Conservation (phyloP, 2,113 vertebrate species). For the Syngnathus floridae region DNA sequence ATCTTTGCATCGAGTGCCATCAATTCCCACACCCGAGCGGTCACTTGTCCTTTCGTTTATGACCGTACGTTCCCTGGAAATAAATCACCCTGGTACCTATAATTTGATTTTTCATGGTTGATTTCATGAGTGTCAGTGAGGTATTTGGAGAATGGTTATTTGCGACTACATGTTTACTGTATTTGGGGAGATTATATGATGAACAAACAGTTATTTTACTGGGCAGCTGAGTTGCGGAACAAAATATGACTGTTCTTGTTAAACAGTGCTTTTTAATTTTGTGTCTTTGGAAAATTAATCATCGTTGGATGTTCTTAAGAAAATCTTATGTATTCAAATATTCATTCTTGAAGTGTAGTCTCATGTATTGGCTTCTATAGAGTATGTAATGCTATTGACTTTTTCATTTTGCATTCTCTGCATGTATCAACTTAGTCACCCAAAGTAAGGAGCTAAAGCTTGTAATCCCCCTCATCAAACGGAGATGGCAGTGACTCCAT, state of each 20-base stretch:
- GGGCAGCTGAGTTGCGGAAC: too few species aligned
- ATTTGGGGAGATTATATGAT: background rate
- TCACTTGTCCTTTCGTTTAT: background rate
- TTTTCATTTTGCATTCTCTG: slow-evolving; percentile 39
- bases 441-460: slow-evolving; percentile 37
- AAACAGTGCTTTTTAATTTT: background rate
- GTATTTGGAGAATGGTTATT: background rate
- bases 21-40: background rate
- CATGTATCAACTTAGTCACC: slow-evolving; percentile 37
- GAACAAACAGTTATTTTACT: background rate
- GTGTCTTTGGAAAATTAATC: background rate
- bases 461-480: slow-evolving; percentile 49
- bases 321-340: background rate
- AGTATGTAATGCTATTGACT: background rate
- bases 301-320: background rate
- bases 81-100: background rate
- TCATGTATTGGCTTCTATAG: background rate
- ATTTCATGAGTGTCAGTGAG: background rate
- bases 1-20: slow-evolving; percentile 3
- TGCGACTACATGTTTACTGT: background rate
- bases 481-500: slow-evolving; percentile 47
- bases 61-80: background rate
- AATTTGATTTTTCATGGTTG: background rate
- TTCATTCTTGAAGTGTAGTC: background rate
- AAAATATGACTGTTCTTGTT: too few species aligned